phyloP scores from a whole-genome alignment of 2,113 vertebrate species.

The Lasiurus borealis region DNA sequence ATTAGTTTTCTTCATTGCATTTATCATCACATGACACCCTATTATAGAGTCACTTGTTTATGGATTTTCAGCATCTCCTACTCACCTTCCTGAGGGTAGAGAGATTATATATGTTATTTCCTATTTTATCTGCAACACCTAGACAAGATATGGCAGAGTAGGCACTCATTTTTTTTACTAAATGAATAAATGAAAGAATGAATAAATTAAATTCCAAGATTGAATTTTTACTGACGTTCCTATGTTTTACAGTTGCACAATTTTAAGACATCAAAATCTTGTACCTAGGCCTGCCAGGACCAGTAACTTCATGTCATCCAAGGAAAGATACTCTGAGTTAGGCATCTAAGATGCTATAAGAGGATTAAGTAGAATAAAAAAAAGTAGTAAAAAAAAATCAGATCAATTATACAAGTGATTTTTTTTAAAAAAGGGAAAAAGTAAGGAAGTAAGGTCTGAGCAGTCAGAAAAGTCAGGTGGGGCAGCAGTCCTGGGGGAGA shows the following conservation, averaged over 20 bases:
- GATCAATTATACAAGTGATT: background rate
- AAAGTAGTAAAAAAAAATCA: background rate
- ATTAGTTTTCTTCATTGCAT: background rate
- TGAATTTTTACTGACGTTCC: background rate
- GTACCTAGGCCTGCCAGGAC: background rate
- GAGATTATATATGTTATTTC: background rate
- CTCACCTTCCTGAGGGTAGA: background rate
- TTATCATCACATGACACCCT: background rate
- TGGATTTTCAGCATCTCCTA: background rate
- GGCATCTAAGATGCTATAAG: background rate
- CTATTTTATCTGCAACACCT: background rate
- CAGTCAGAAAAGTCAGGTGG: background rate
- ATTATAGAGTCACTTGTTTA: background rate
- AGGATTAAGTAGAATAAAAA: constrained; percentile 16
- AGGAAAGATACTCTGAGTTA: background rate
- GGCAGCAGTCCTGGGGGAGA: too few relatives aligned
- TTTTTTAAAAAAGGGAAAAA: background rate
- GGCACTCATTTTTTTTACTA: background rate
- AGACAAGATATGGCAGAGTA: background rate
- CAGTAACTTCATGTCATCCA: background rate
- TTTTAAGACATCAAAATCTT: background rate
- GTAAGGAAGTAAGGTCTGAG: background rate
- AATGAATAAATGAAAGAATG: background rate
- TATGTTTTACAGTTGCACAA: background rate
- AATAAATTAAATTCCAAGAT: background rate